phyloP scores from a whole-genome alignment of 2,113 vertebrate species.

The Mystacornis crossleyi region DNA sequence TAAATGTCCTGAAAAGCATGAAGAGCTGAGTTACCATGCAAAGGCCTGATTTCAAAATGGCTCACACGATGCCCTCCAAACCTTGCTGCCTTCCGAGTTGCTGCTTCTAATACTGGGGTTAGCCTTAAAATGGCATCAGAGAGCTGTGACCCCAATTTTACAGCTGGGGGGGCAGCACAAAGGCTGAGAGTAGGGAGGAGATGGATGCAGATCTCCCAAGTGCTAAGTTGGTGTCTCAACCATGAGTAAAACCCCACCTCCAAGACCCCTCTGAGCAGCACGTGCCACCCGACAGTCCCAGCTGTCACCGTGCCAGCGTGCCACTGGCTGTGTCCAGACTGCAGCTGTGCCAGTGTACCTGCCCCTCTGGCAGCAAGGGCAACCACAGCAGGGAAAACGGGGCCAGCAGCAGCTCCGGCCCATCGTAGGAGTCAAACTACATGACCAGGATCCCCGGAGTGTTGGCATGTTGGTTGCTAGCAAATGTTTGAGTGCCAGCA shows the following conservation, averaged over 20 bases:
- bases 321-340: background rate
- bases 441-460: background rate
- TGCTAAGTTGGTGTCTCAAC: background rate
- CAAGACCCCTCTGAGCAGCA: accelerated
- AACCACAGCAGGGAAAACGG: accelerated
- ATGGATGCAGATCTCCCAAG: background rate
- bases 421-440: background rate
- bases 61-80: background rate
- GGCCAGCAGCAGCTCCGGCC: background rate
- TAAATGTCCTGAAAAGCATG: background rate
- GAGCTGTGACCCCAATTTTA: background rate
- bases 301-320: background rate
- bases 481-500: background rate
- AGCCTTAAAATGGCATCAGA: background rate
- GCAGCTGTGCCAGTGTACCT: background rate
- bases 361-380: background rate
- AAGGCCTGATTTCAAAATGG: background rate
- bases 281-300: background rate
- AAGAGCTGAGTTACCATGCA: background rate
- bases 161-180: background rate
- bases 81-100: background rate
- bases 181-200: background rate
- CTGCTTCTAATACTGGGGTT: background rate
- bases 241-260: background rate
- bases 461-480: background rate